Evolutionary conservation across 2,888 invertebrate genomes (phyloP).

Genomic region (Tenthredo scrophulariae): DNA sequence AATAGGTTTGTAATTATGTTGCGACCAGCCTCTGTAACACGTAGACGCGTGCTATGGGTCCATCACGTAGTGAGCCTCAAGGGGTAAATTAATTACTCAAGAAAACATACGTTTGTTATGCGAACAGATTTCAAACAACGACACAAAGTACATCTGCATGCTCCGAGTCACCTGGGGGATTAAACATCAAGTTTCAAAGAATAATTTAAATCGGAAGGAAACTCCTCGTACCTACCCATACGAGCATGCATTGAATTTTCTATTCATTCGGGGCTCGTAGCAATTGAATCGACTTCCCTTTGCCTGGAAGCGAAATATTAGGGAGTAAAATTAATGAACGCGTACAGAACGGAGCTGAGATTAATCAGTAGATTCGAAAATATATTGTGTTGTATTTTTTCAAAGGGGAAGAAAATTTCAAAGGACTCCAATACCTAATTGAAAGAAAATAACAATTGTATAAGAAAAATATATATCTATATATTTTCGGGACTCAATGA

Average conservation of each 20-base stretch:
- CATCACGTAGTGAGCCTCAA: background rate
- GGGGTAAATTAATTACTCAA: constrained; percentile 42
- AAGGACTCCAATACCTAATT: background rate
- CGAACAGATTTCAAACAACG: background rate
- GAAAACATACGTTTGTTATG: constrained; percentile 14
- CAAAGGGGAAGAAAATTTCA: background rate
- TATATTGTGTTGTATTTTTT: background rate
- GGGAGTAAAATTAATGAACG: background rate
- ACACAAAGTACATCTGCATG: background rate
- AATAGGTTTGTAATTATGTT: constrained; percentile 51
- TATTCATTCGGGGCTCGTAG: background rate
- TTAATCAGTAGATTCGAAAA: background rate
- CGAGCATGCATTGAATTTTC: background rate
- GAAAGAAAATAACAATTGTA: background rate
- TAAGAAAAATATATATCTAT: background rate
- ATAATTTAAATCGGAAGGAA: background rate
- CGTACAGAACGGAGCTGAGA: background rate
- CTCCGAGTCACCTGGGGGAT: background rate
- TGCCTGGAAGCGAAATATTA: background rate
- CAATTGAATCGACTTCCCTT: background rate
- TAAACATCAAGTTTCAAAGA: background rate
- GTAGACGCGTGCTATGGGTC: background rate
- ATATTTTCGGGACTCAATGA: background rate
- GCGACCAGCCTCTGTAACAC: background rate
- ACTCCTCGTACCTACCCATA: background rate